These are phyloP conservation scores for Oreotrochilus melanogaster DNA, from an alignment of 2,113 vertebrate species.

Conservation along the genomic window DNA sequence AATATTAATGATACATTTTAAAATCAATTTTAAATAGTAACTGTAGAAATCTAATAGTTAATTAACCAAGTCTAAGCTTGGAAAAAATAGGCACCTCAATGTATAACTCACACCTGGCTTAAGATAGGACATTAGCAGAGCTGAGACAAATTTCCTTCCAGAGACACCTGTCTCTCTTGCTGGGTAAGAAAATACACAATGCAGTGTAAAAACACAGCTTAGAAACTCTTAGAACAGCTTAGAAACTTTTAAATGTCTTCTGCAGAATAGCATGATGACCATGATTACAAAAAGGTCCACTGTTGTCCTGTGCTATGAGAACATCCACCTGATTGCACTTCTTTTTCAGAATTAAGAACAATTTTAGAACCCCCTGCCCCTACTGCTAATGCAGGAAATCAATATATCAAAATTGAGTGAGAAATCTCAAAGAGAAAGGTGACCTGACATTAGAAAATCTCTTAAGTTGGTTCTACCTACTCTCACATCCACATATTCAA, in stretches of 20 bases:
- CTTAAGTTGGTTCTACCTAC: not conserved
- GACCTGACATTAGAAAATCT: not conserved
- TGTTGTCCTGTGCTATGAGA: not conserved
- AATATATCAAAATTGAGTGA: not conserved
- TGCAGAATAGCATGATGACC: not conserved
- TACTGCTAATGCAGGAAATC: not conserved
- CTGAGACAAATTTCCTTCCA: not conserved
- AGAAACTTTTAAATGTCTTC: not conserved
- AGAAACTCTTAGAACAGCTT: too few species aligned
- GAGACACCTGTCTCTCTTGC: not conserved
- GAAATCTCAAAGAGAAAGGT: not conserved
- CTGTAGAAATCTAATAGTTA: not conserved
- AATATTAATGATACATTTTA: not conserved
- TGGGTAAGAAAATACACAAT: not conserved
- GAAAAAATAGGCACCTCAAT: not conserved
- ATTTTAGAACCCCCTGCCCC: not conserved
- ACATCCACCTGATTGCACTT: not conserved
- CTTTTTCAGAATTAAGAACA: not conserved
- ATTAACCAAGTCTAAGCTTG: not conserved
- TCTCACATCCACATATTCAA: not conserved
- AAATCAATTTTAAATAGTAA: not conserved
- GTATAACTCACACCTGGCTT: not conserved
- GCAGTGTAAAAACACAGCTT: not conserved
- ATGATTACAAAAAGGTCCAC: not conserved
- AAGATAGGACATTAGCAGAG: not conserved